These are phyloP conservation scores for Upupa epops DNA, from an alignment of 2,113 vertebrate species.

Conservation along the genomic window DNA sequence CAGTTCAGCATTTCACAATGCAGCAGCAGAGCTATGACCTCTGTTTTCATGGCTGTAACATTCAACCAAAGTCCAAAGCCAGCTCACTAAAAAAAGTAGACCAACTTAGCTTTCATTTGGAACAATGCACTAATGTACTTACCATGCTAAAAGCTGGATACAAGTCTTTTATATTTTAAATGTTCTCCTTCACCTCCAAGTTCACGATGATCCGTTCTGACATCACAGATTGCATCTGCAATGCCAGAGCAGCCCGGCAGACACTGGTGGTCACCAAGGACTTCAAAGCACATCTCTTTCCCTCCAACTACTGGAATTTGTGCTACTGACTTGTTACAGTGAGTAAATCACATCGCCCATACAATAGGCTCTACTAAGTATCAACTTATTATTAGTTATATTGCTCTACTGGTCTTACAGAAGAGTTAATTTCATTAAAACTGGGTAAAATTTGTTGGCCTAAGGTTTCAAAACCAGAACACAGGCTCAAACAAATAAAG, in stretches of 20 bases:
- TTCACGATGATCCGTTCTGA: conserved; percentile 30
- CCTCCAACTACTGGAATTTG: not conserved
- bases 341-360: not conserved
- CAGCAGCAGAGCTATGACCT: not conserved
- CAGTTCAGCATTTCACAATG: not conserved
- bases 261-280: not conserved
- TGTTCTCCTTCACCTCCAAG: not conserved
- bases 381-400: not conserved
- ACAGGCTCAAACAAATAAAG: not conserved
- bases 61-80: not conserved
- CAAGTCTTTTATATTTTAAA: conserved; percentile 14
- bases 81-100: not conserved
- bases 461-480: not conserved
- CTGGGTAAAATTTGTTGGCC: not conserved
- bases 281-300: not conserved
- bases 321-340: not conserved
- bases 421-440: not conserved
- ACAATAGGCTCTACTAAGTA: not conserved
- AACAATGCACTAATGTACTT: conserved; percentile 5
- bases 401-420: not conserved
- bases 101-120: not conserved
- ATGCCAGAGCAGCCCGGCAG: not conserved
- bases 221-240: not conserved
- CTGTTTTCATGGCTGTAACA: not conserved
- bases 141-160: not conserved